phyloP scores from a whole-genome alignment of 2,113 vertebrate species.

The Colius striatus region DNA sequence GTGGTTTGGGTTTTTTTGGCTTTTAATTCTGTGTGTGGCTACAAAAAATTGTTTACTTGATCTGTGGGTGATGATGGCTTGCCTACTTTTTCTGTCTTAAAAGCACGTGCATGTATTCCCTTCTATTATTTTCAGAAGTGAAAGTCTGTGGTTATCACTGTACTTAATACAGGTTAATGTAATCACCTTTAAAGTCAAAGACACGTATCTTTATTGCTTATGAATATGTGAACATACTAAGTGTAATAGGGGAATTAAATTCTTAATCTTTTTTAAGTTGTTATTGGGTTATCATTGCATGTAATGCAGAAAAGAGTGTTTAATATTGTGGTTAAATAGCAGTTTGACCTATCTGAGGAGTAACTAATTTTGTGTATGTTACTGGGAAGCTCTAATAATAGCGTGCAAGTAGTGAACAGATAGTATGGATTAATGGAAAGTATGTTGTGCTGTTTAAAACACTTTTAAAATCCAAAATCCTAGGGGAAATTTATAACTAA shows the following conservation, averaged over 20 bases:
- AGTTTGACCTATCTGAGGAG: not conserved
- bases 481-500: not conserved
- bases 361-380: not conserved
- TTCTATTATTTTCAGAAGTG: not conserved
- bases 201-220: not conserved
- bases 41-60: not conserved
- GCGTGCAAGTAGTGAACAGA: not conserved
- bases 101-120: not conserved
- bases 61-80: not conserved
- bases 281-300: not conserved
- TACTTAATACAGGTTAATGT: not conserved
- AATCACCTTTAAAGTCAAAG: not conserved
- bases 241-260: not conserved
- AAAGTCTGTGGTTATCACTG: not conserved
- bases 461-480: not conserved
- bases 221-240: not conserved
- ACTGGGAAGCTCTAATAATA: not conserved
- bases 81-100: not conserved
- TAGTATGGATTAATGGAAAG: not conserved
- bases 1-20: accelerated
- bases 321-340: not conserved
- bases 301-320: not conserved
- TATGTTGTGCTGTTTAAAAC: not conserved
- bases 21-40: not conserved
- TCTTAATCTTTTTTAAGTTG: not conserved